These are phyloP conservation scores for Aphodius sticticus DNA, from an alignment of 2,888 invertebrate species.

Conservation along the genomic window DNA sequence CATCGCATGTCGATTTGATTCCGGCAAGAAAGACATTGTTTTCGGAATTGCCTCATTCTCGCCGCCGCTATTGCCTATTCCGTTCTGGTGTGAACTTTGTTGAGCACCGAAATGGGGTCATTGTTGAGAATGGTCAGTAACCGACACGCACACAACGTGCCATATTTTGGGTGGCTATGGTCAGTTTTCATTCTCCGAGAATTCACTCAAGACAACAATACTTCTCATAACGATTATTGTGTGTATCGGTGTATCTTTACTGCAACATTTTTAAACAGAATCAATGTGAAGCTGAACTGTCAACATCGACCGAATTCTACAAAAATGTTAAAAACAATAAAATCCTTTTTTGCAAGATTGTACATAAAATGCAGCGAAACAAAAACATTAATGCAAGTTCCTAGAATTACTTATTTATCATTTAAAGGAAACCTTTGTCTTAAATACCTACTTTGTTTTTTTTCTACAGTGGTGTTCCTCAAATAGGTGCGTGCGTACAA, in stretches of 20 bases:
- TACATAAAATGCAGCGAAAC: too few species aligned
- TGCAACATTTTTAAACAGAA: too few species aligned
- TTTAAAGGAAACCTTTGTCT: too few species aligned
- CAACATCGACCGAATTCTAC: too few species aligned
- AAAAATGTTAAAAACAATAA: too few species aligned
- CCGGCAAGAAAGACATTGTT: neutral
- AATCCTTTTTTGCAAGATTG: too few species aligned
- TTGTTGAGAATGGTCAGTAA: constrained; percentile 31
- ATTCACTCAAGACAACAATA: too few species aligned
- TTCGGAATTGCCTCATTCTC: neutral
- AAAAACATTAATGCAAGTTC: too few species aligned
- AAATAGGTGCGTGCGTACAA: neutral
- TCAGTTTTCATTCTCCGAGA: constrained; percentile 12
- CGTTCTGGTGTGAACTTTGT: neutral
- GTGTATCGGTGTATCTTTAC: too few species aligned
- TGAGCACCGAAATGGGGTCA: constrained; percentile 23
- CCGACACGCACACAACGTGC: constrained; percentile 20
- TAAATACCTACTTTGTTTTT: neutral
- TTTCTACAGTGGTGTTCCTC: neutral
- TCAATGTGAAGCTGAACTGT: too few species aligned
- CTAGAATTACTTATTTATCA: neutral
- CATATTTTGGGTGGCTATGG: constrained; percentile 26
- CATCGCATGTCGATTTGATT: neutral
- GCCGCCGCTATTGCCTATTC: too few species aligned
- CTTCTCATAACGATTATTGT: too few species aligned